Base-by-base conservation (phyloP, 2,888 invertebrate species). In the Drosophila anomalata region DNA sequence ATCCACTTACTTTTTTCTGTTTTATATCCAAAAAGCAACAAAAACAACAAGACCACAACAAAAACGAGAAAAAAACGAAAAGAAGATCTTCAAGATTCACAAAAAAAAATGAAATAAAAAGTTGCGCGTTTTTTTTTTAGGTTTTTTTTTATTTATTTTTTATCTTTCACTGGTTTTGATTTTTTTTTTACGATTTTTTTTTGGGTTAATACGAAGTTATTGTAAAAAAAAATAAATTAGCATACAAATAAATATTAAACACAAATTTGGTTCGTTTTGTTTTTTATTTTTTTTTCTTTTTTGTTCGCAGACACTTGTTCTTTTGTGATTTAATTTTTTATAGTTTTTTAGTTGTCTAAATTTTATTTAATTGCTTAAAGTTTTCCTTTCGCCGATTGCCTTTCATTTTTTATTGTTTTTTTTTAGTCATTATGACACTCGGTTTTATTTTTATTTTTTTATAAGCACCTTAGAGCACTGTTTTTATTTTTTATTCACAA, bases 141-240 rank as follows among this genome's bases (percentile, higher is more conserved):
- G 22, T 24, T 24, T 24, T 4, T 22, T 24, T 33, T 54, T 68
- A 53, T 74, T 24, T 4, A 5, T 24, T 33, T 54, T 68, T 56
- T 74, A 50, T 81, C 50, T 73, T 57, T 77, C 48, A 66, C 54
- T 41, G 52, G 51, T 7, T 42, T 50, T n/a, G 31, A 39, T 33
- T 17, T 56, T 51, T 53, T 17, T 58, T 56, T 48, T 60, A 33
- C 52, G 48, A 39, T 55, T 67, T 83, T 42, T 85, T 85, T 73
- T 66, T 70, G 66, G 73, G 70, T 73, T 80, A 85, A 78, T 78
- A 70, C 79, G 82, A 85, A 80, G 66, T 87, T 75, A 85, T 87
- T 84, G 85, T 87, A 77, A 54, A 79, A 77, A 77, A 54, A 79
- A 77, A 87, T 70, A 76, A 85, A 80, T 87, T 87, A 78, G 82